phyloP scores from a whole-genome alignment of 2,797 vertebrate species.

The Coracias cyanogaster region DNA sequence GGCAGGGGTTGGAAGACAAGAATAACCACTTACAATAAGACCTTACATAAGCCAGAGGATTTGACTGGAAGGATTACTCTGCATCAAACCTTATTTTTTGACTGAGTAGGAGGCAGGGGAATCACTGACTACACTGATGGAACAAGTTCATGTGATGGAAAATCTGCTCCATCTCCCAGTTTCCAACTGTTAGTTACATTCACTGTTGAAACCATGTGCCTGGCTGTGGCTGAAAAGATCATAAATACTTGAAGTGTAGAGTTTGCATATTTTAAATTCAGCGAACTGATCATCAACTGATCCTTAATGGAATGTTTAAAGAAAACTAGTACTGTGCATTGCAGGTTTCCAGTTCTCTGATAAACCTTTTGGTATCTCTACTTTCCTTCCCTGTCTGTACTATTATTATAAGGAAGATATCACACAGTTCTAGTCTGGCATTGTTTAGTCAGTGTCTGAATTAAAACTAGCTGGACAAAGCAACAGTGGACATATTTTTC shows the following conservation, averaged over 20 bases:
- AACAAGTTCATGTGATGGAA: slow-evolving; percentile 36
- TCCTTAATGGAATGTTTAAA: slow-evolving; percentile 41
- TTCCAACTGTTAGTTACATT: slow-evolving; percentile 20
- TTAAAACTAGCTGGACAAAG: neutral
- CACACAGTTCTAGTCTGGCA: neutral
- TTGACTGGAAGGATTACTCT: slow-evolving; percentile 9
- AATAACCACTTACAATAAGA: neutral
- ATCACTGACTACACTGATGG: neutral
- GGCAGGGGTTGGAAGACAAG: neutral
- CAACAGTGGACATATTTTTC: neutral
- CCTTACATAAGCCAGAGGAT: neutral
- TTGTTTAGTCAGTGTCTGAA: neutral
- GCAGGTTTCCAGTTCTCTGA: neutral
- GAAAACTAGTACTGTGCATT: neutral
- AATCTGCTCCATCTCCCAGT: slow-evolving; percentile 34
- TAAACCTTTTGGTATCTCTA: neutral
- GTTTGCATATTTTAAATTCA: slow-evolving; percentile 12
- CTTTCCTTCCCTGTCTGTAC: neutral
- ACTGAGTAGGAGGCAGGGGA: slow-evolving; percentile 11
- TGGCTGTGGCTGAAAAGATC: slow-evolving; percentile 18
- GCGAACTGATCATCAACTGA: neutral
- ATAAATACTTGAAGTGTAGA: slow-evolving; percentile 2
- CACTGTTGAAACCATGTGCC: neutral
- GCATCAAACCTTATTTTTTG: slow-evolving; percentile 6
- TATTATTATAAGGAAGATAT: neutral